Evolutionary conservation across 1,140 invertebrate species (phyloP).

Genomic region (Wasmannia auropunctata): DNA sequence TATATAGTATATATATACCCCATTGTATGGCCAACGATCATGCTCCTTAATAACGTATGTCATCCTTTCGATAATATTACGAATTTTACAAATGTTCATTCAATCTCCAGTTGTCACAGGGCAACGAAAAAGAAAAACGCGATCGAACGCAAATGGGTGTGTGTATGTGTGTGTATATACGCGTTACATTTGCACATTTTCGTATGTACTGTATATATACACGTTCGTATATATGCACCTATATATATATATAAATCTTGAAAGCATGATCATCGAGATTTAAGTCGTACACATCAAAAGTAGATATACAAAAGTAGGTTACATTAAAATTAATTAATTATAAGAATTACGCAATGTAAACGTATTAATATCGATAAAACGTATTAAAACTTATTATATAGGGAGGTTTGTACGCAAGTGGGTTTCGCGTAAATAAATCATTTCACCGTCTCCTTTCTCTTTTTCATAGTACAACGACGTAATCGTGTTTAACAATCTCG

Average conservation of each 20-base stretch:
- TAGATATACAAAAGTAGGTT: too few relatives aligned
- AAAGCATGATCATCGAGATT: slow-evolving; percentile 78
- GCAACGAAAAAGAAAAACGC: slow-evolving; percentile 10
- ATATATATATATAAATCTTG: slow-evolving; percentile 23
- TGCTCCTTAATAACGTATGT: slow-evolving; percentile 77
- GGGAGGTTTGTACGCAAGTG: slow-evolving; percentile 81
- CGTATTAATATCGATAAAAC: slow-evolving; percentile 73
- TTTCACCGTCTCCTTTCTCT: neutral
- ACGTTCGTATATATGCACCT: neutral
- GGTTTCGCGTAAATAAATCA: slow-evolving; percentile 28
- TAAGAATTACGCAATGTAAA: slow-evolving; percentile 76
- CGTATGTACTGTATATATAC: neutral
- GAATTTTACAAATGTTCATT: slow-evolving; percentile 64
- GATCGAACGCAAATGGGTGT: slow-evolving; percentile 5
- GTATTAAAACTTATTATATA: slow-evolving; percentile 70
- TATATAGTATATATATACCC: slow-evolving; percentile 81
- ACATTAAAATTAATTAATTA: slow-evolving; percentile 67
- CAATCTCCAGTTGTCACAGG: neutral
- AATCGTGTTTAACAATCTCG: neutral
- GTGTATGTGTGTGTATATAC: neutral
- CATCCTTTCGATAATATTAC: slow-evolving; percentile 51
- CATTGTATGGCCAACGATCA: slow-evolving; percentile 85
- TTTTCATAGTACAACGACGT: neutral
- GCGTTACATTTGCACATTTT: neutral
- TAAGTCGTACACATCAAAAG: slow-evolving; percentile 70